A percentile compares a stretch with the other conserved stretches of the same genome.
Conservation (phyloP, 2,888 invertebrate species). For the Scaptomyza parva region DNA sequence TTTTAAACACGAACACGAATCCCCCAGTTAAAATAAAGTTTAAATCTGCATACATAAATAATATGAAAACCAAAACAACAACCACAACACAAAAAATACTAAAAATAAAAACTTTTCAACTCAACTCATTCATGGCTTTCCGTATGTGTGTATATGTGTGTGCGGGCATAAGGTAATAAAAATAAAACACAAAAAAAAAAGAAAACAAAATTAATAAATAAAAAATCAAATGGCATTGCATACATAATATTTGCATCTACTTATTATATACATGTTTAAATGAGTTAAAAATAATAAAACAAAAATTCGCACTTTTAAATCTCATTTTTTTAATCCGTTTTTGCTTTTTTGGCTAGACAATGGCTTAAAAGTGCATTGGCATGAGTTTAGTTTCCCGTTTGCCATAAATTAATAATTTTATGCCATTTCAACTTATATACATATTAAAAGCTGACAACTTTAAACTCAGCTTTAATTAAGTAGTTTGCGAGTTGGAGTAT, state of each 20-base stretch:
- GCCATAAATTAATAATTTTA: slow-evolving; percentile 21
- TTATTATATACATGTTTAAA: slow-evolving; percentile 49
- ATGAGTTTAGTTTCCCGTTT: slow-evolving; percentile 13
- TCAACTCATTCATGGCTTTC: slow-evolving; percentile 56
- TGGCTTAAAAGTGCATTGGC: slow-evolving; percentile 14
- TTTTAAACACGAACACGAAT: slow-evolving; percentile 29
- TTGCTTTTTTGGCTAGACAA: neutral
- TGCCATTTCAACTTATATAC: slow-evolving; percentile 13
- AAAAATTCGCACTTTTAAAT: slow-evolving; percentile 5
- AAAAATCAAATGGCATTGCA: slow-evolving; percentile 44
- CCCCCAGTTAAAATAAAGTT: slow-evolving; percentile 50
- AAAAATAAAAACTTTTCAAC: slow-evolving; percentile 44
- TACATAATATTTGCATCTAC: slow-evolving; percentile 57
- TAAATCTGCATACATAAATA: slow-evolving; percentile 72
- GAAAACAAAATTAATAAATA: slow-evolving; percentile 20
- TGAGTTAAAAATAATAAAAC: slow-evolving; percentile 29
- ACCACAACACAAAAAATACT: slow-evolving; percentile 49
- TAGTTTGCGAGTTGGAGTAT: slow-evolving; percentile 4
- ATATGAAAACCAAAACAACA: slow-evolving; percentile 63
- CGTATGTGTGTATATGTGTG: slow-evolving; percentile 53
- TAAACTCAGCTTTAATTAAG: neutral
- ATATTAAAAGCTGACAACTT: slow-evolving; percentile 18
- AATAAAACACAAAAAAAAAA: slow-evolving; percentile 23
- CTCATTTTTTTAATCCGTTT: no score
- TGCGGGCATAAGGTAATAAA: slow-evolving; percentile 51